Evolutionary conservation across 2,797 vertebrate species (phyloP).

Genomic region (Acanthopagrus latus): DNA sequence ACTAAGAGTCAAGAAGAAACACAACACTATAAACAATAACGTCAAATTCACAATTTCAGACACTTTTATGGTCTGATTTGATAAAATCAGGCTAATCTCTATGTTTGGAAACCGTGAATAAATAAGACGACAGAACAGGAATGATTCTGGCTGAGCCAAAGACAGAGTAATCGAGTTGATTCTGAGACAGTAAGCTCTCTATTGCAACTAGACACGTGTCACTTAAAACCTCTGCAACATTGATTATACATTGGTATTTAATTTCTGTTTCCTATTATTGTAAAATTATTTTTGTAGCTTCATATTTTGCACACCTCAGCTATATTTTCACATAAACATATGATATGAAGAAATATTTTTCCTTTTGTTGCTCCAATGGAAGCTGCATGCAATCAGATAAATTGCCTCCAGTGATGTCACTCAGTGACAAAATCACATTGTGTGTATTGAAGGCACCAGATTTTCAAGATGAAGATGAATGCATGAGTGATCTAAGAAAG

Average conservation of each 20-base stretch:
- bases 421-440: no score
- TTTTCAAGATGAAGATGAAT: no score
- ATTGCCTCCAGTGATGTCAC: no score
- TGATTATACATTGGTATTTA: neutral
- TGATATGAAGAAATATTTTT: no score
- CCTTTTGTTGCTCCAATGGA: no score
- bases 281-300: neutral
- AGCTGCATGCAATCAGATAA: no score
- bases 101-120: slow-evolving; percentile 22
- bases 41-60: neutral
- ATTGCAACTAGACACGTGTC: neutral
- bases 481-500: no score
- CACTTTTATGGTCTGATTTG: slow-evolving; percentile 8
- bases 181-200: neutral
- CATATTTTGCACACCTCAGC: neutral
- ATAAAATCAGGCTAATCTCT: neutral
- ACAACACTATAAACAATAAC: neutral
- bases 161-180: slow-evolving; percentile 3
- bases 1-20: neutral
- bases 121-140: neutral
- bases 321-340: neutral
- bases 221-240: neutral
- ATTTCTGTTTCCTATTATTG: neutral
- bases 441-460: no score
- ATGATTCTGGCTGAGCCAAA: neutral